phyloP scores from a whole-genome alignment of 2,888 invertebrate genomes.

The Cheiracanthium punctorium region DNA sequence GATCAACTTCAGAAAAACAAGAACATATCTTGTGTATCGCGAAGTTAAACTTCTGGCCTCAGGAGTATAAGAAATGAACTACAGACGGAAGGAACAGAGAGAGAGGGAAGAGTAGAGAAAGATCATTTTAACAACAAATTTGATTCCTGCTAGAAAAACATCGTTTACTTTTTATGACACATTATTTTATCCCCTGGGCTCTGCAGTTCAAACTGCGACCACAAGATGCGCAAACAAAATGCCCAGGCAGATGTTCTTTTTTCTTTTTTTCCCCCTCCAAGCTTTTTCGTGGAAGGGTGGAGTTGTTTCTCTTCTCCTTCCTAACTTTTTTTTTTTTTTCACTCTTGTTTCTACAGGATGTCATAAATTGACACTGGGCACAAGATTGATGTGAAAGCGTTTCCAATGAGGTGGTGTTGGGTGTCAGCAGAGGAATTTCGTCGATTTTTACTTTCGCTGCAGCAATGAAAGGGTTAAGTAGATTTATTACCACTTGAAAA shows the following conservation, averaged over 20 bases:
- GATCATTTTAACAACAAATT: not conserved
- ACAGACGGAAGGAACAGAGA: too few species aligned
- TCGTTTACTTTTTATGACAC: not conserved
- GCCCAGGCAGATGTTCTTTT: not conserved
- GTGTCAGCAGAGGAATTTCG: not conserved
- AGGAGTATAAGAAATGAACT: not conserved
- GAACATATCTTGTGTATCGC: not conserved
- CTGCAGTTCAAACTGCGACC: not conserved
- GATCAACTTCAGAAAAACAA: not conserved
- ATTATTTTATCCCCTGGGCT: not conserved
- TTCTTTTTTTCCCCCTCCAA: too few species aligned
- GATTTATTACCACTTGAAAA: not conserved
- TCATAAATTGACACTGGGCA: not conserved
- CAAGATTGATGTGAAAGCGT: not conserved
- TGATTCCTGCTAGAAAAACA: not conserved
- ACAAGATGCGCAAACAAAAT: not conserved
- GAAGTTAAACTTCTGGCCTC: not conserved
- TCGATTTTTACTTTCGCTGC: not conserved
- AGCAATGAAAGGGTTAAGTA: not conserved
- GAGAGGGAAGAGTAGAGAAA: not conserved
- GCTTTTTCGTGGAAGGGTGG: constrained; percentile 1
- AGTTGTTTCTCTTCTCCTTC: not conserved
- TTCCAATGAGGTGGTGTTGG: not conserved
- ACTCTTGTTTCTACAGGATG: not conserved
- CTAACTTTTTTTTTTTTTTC: not conserved